Base-by-base conservation (phyloP, 1,140 invertebrate species). In the Sarcophaga peregrina region DNA sequence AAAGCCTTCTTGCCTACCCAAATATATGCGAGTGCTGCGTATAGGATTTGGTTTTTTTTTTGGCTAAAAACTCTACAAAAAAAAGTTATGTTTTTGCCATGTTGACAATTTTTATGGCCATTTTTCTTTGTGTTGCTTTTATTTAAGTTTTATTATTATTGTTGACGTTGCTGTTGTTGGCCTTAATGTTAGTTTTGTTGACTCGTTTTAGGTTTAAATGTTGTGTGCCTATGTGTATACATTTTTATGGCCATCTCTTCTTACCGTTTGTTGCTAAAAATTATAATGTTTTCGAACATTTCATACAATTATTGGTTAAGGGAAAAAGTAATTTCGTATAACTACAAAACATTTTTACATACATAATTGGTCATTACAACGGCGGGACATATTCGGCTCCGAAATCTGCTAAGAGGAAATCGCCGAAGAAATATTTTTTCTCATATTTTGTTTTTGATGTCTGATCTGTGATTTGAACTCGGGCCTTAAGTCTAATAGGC, bases 61-160 rank as follows among this genome's bases (percentile, higher is more conserved):
- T n/a, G n/a, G n/a, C n/a, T n/a, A 20, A 68, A 68, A 20, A 68
- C 58, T 68, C 20, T 37, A 68, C 58, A 68, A 68, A 37, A 20
- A 68, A 68, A n/a, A n/a, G n/a, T 68, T 68, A 4, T 68, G 15
- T 68, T 68, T 62, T 68, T 68, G 58, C 58, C 58, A 68, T 68
- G 58, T 68, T 68, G 58, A 68, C 58, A 68, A 68, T 20, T 68
- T 68, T 68, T 68, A 68, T 68, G 17, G 58, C 58, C 15, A 68
- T 68, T 68, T 62, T 68, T 68, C 58, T 68, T 20, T 68, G 4
- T 68, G 58, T 20, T 68, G 2, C 8, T 68, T n/a, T 68, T 68
- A 17, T 17, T 52, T 13, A 52, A 1, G 25, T 37, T 52, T 52
- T 13, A 13, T 52, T 52, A 52, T 52, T 52, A 52, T 52, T 52